Evolutionary conservation across 1,140 invertebrate genomes (phyloP).

Genomic region (Pseudomyrmex flavicornis): DNA sequence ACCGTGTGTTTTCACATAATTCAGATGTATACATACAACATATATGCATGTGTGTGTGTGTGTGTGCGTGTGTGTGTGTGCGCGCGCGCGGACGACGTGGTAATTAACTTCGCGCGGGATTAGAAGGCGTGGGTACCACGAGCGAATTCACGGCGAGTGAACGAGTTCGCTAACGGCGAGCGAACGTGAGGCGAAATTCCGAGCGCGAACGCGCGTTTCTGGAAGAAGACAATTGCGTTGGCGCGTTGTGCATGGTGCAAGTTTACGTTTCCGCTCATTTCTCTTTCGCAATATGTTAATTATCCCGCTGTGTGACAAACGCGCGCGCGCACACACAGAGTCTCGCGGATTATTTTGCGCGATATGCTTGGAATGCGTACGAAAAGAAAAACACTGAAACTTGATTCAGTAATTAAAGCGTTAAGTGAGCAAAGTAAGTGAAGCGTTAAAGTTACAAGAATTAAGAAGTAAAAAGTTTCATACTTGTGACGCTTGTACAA

Average conservation of each 20-base stretch:
- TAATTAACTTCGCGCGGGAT: conserved; percentile 68
- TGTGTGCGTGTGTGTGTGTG: not conserved
- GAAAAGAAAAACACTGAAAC: not conserved
- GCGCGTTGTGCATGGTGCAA: conserved; percentile 6
- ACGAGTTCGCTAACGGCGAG: conserved; percentile 30
- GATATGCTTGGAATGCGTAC: not conserved
- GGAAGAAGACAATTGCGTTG: not conserved
- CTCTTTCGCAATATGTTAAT: not conserved
- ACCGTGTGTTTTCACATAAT: not conserved
- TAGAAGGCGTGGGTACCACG: conserved; percentile 63
- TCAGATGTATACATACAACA: not conserved
- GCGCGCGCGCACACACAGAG: too few species aligned
- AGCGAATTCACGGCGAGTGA: conserved; percentile 49
- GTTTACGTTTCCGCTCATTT: not conserved
- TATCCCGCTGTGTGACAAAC: not conserved
- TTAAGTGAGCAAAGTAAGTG: too few species aligned
- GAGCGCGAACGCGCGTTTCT: conserved; percentile 14
- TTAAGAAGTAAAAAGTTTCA: too few species aligned
- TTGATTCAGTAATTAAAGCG: too few species aligned
- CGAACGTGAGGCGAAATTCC: conserved; percentile 39
- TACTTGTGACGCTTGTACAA: too few species aligned
- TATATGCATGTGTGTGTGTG: not conserved
- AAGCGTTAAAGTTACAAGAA: too few species aligned
- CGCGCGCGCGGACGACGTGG: conserved; percentile 26
- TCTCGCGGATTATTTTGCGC: too few species aligned